phyloP scores from a whole-genome alignment of 1,140 invertebrate species.

The Drosophila kikkawai region DNA sequence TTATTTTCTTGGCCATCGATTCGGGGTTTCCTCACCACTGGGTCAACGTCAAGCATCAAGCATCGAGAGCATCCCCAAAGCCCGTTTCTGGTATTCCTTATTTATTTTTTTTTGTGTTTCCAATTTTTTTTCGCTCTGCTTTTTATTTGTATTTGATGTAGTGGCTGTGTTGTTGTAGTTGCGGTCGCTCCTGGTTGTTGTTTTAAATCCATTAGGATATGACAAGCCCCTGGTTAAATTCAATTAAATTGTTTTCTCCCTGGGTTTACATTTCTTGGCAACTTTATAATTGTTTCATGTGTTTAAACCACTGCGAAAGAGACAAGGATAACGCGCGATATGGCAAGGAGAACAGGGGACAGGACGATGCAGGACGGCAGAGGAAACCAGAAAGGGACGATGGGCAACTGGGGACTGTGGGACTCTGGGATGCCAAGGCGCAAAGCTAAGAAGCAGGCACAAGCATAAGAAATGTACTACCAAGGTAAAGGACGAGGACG shows the following conservation, averaged over 20 bases:
- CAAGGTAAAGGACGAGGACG: slow-evolving; percentile 46
- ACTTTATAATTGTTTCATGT: slow-evolving; percentile 84
- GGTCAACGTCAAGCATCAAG: slow-evolving; percentile 21
- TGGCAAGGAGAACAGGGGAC: neutral
- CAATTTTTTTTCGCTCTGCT: neutral
- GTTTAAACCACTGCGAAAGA: slow-evolving; percentile 69
- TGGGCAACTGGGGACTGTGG: slow-evolving; percentile 26
- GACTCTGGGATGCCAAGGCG: slow-evolving; percentile 48
- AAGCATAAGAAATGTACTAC: slow-evolving; percentile 62
- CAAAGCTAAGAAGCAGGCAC: slow-evolving; percentile 76
- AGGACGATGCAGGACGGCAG: neutral
- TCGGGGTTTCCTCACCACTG: slow-evolving; percentile 27
- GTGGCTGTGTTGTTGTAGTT: slow-evolving; percentile 44
- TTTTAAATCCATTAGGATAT: slow-evolving; percentile 83
- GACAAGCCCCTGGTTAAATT: slow-evolving; percentile 82
- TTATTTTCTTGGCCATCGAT: slow-evolving; percentile 33
- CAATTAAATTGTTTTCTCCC: slow-evolving; percentile 83
- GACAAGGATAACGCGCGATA: slow-evolving; percentile 17
- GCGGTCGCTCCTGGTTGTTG: slow-evolving; percentile 56
- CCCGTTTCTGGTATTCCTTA: slow-evolving; percentile 5
- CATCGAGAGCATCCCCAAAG: slow-evolving; percentile 11
- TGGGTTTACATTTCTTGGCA: slow-evolving; percentile 81
- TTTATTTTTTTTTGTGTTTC: neutral
- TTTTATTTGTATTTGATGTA: slow-evolving; percentile 71
- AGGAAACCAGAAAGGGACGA: slow-evolving; percentile 11